Conservation (phyloP, 2,113 vertebrate species). For the Dolichallabes microphthalmus region DNA sequence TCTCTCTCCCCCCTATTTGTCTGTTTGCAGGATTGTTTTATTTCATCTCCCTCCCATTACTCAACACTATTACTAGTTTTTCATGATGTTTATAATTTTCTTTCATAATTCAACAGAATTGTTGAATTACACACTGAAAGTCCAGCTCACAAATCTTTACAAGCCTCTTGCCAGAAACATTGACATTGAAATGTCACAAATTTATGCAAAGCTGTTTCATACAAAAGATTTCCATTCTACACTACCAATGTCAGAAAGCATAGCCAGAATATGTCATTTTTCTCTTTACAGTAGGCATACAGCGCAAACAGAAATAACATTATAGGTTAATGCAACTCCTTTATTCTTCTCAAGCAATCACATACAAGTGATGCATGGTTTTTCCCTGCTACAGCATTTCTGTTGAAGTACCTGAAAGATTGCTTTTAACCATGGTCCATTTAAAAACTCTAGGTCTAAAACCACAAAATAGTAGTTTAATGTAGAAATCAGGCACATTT, state of each 20-base stretch:
- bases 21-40: background rate
- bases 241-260: background rate
- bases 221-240: background rate
- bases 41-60: constrained; percentile 2
- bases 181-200: background rate
- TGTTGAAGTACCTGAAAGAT: background rate
- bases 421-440: background rate
- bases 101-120: constrained; percentile 4
- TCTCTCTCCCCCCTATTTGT: no score
- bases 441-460: background rate
- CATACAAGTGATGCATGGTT: background rate
- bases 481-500: background rate
- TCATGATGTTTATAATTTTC: background rate
- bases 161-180: background rate
- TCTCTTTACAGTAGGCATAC: background rate
- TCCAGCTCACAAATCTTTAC: background rate
- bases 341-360: background rate
- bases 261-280: background rate
- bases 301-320: constrained; percentile 1
- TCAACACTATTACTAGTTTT: background rate
- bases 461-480: background rate
- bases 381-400: background rate
- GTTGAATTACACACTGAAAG: background rate
- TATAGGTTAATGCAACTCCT: constrained; percentile 2
- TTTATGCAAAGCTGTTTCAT: background rate